phyloP scores from a whole-genome alignment of 2,113 vertebrate genomes.

The Pagrus major region DNA sequence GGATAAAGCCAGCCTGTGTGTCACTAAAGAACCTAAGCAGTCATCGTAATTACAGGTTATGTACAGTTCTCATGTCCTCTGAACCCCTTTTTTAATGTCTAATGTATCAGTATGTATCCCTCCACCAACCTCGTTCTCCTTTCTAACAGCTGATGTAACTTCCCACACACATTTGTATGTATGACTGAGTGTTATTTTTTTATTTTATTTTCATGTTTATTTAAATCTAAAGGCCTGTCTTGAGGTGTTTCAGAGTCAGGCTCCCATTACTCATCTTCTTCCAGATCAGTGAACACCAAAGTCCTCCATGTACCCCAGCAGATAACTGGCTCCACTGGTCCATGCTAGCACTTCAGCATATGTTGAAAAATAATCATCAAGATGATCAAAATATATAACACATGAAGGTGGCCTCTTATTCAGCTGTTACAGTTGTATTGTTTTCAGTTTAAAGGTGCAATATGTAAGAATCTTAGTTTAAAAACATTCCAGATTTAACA shows the following conservation, averaged over 20 bases:
- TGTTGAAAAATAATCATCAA: too few relatives aligned
- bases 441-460: too few relatives aligned
- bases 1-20: conserved; percentile 21
- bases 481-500: too few relatives aligned
- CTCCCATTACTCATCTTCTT: background rate
- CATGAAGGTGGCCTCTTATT: too few relatives aligned
- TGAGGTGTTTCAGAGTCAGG: background rate
- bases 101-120: background rate
- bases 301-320: background rate
- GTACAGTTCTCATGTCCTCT: background rate
- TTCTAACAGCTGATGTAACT: conserved; percentile 5
- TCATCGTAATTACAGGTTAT: background rate
- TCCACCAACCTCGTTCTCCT: background rate
- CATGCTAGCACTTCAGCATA: background rate
- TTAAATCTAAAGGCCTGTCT: background rate
- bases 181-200: conserved; percentile 7
- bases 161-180: background rate
- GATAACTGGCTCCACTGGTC: background rate
- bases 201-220: background rate
- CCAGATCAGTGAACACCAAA: background rate
- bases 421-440: too few relatives aligned
- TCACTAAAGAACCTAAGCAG: background rate
- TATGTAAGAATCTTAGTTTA: too few relatives aligned
- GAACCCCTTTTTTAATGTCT: background rate
- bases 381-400: background rate